Base-by-base conservation (phyloP, 2,888 invertebrate species). In the Phaedon cochleariae region DNA sequence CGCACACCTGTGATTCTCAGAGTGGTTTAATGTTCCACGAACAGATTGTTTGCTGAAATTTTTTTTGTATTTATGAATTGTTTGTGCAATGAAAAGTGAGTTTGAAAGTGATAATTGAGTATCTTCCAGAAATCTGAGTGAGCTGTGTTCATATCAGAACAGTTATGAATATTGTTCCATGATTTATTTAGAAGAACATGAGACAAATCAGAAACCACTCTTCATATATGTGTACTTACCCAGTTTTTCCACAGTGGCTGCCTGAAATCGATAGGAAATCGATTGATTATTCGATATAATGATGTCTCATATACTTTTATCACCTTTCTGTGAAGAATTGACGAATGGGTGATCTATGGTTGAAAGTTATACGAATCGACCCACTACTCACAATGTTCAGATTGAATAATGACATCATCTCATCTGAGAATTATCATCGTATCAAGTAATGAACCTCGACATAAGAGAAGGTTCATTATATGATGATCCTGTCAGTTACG, bases 101-200 rank as follows among this genome's bases (percentile, higher is more conserved):
- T 52, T 29, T 52, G 26, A 29, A 26, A 52, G 4, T 52, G 29
- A 52, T 52, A 52, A 52, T 52, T 52, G 31, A 52, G 29, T n/a
- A 31, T 31, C 17, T 52, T 9, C 4, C 52, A 52, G 17, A 2
- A 52, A 5, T 52, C 29, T 6, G 52, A 52, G 31, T 29, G 29
- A 18, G 52, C 52, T 52, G 29, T n/a, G 29, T 52, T 52, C 2
- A 52, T 7, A 52, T 29, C 52, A 29, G n/a, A 26, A 26, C 41
- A 41, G 41, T 41, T 41, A 15, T 41, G 12, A n/a, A 41, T 41
- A 41, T 41, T 15, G 12, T 41, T 41, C 41, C 41, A 41, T 41
- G 15, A n/a, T 41, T 41, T 4, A 41, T 41, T 41, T 41, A 15
- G 41, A 3, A 41, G 41, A 48, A 9, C 22, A 48, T 18, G 20